A percentile compares a stretch with the other conserved stretches of the same genome.
These are phyloP conservation scores for Phalanger gymnotis DNA, from an alignment of 2,797 vertebrate genomes.

Conservation along the genomic window DNA sequence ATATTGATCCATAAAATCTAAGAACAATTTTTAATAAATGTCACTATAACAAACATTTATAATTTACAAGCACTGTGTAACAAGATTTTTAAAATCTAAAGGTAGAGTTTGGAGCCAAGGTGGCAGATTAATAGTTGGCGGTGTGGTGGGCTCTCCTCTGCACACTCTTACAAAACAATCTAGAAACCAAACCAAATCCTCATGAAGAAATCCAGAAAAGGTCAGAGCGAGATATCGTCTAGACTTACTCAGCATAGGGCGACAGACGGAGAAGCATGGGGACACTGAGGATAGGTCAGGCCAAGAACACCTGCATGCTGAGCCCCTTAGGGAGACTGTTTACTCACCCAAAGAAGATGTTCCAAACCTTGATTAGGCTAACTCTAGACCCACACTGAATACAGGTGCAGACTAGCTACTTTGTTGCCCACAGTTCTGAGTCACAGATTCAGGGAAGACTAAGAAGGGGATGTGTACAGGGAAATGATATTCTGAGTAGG, in stretches of 20 bases:
- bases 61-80: neutral
- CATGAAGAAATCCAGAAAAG: neutral
- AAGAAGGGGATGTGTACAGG: neutral
- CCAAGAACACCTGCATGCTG: too few relatives aligned
- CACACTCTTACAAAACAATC: neutral
- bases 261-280: neutral
- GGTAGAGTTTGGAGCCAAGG: neutral
- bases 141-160: neutral
- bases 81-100: neutral
- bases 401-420: neutral
- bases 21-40: neutral
- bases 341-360: accelerated
- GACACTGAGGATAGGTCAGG: neutral
- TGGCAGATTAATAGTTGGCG: neutral
- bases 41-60: neutral
- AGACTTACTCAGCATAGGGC: neutral
- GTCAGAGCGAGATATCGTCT: neutral
- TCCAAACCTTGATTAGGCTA: neutral
- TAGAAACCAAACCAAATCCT: neutral
- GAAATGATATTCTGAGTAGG: neutral
- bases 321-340: neutral
- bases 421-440: neutral
- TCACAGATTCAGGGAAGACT: neutral
- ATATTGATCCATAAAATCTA: neutral
- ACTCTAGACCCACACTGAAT: neutral